Base-by-base conservation (phyloP, 2,888 invertebrate species). In the Ischnus inquisitorius region DNA sequence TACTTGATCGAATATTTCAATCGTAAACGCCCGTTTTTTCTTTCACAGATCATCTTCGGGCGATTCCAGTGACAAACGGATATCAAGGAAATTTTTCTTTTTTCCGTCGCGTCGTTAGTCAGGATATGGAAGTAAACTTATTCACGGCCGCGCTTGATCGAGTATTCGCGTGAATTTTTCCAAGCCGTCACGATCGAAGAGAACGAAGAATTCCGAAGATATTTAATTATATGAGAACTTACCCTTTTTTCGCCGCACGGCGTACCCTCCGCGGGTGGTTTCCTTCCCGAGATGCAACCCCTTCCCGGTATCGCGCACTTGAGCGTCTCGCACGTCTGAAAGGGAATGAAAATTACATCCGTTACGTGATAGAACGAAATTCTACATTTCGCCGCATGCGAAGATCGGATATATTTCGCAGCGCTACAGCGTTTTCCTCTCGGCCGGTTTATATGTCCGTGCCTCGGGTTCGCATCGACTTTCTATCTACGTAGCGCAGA, bases 211-310 rank as follows among this genome's bases (percentile, higher is more conserved):
- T n/a, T 48, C 3, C 14, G n/a, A n/a, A n/a, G 14, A 41, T 81
- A 78, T 82, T 85, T 77, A 57, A 60, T 75, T 46, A 46, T 69
- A 6, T n/a, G n/a, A 81, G 69, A 83, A 87, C 82, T 87, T 84
- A 90, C 87, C 76, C 87, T 87, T 77, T 87, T 88, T 62, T 89
- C 93, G 10, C 94, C 95, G 89, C 95, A 95, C 10, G 93, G 90
- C 2, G 95, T 95, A 22, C 95, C 95, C 81, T 95, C 94, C 4
- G 95, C 95, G 6, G 95, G 94, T 8, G 95, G 94, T 88, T 94
- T 94, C 79, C 94, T 92, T 72, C 94, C 92, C 16, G 95, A 95
- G 68, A 95, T 92, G 89, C 95, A 95, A 84, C 94, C 94, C 89
- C 94, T 94, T 82, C 94, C 93, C 39, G 93, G 92, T 51, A 95